A percentile compares a stretch with the other conserved stretches of the same genome.
Evolutionary conservation across 2,888 invertebrate genomes (phyloP).

Genomic region (Drosophila setosimentum): DNA sequence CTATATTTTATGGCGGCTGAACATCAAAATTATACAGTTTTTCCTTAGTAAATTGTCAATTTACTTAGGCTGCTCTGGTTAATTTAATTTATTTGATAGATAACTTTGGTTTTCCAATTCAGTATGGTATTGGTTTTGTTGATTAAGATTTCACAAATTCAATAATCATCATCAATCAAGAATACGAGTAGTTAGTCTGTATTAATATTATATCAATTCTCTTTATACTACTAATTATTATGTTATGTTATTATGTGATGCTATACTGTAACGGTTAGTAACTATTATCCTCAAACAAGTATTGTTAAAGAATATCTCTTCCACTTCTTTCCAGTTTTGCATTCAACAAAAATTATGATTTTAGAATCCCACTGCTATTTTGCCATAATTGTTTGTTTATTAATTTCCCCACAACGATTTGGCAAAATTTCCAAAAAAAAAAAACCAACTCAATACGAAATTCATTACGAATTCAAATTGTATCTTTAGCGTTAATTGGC

Average conservation of each 20-base stretch:
- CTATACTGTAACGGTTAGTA: too few relatives aligned
- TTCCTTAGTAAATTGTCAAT: neutral
- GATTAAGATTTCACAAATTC: neutral
- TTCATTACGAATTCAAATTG: constrained; percentile 70
- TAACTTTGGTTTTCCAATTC: neutral
- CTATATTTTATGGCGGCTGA: neutral
- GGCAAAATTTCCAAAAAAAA: constrained; percentile 20
- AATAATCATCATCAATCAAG: too few relatives aligned
- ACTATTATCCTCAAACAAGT: too few relatives aligned
- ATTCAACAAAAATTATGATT: neutral
- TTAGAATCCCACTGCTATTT: neutral
- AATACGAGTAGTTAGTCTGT: neutral
- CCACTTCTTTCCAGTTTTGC: neutral
- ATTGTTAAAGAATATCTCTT: too few relatives aligned
- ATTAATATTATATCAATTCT: neutral
- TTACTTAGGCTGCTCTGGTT: neutral
- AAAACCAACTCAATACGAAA: constrained; percentile 23
- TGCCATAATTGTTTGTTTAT: neutral
- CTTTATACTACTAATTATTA: neutral
- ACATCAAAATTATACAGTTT: neutral
- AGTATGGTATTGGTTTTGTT: neutral
- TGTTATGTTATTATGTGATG: too few relatives aligned
- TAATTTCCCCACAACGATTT: constrained; percentile 24
- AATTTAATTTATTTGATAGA: neutral
- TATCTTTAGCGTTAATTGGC: constrained; percentile 76